These are phyloP conservation scores for Parthenolecanium corni DNA, from an alignment of 2,888 invertebrate genomes.

Conservation along the genomic window DNA sequence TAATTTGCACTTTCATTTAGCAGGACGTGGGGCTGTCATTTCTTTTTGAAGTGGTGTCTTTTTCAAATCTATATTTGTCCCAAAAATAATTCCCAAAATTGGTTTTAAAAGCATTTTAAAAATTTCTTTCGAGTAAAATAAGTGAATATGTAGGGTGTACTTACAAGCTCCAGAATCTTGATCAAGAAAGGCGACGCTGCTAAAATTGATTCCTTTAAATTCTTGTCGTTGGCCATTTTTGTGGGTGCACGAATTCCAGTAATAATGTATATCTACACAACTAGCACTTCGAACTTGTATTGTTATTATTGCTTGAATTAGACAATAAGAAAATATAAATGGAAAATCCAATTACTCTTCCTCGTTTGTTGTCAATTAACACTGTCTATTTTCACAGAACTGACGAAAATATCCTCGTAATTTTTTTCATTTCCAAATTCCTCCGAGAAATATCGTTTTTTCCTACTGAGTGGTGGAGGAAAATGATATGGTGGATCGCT, in stretches of 20 bases:
- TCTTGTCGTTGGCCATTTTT: slow-evolving; percentile 31
- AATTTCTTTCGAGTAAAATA: background rate
- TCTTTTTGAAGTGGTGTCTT: no score
- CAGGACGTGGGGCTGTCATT: no score
- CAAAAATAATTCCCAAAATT: background rate
- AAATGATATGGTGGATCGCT: no score
- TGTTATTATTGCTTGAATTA: background rate
- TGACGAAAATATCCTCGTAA: no score
- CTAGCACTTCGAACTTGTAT: background rate
- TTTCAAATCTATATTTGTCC: no score
- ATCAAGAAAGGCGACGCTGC: slow-evolving; percentile 45
- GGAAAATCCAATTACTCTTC: background rate
- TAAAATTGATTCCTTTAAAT: slow-evolving; percentile 32
- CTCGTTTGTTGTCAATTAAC: background rate
- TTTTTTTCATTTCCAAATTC: no score
- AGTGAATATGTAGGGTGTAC: slow-evolving; percentile 36
- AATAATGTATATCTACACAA: no score
- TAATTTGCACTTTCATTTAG: no score
- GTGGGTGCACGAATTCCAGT: no score
- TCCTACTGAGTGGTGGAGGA: no score
- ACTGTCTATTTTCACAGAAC: no score
- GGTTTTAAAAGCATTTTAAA: background rate
- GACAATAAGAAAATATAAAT: background rate
- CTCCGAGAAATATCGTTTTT: no score
- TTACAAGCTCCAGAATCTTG: slow-evolving; percentile 52